Evolutionary conservation across 2,797 vertebrate genomes (phyloP).

Genomic region (Myotis pilosus): DNA sequence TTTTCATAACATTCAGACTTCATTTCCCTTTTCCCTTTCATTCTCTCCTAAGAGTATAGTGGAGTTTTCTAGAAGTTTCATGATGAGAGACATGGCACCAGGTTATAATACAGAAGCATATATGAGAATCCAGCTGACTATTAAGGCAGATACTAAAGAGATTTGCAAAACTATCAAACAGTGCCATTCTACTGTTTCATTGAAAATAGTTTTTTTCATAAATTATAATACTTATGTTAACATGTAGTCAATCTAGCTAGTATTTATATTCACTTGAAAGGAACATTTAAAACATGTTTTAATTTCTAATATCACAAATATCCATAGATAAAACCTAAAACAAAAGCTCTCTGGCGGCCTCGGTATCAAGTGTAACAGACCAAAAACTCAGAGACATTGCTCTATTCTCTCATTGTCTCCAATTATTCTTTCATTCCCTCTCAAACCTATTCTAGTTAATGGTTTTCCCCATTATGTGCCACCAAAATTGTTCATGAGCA

Average conservation of each 20-base stretch:
- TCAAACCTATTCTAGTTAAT: not conserved
- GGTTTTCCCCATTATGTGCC: not conserved
- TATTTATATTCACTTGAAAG: not conserved
- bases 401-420: not conserved
- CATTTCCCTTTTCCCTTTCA: not conserved
- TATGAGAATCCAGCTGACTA: not conserved
- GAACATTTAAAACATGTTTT: not conserved
- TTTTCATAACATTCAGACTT: not conserved
- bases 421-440: not conserved
- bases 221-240: not conserved
- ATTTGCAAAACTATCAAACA: not conserved
- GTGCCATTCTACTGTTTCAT: not conserved
- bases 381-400: not conserved
- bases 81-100: not conserved
- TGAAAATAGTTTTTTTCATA: slow-evolving; percentile 5
- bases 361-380: not conserved
- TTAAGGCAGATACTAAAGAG: not conserved
- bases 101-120: not conserved
- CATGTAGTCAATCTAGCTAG: not conserved
- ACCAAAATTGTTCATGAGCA: not conserved
- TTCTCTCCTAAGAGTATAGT: not conserved
- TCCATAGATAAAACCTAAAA: not conserved
- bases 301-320: not conserved
- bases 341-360: not conserved
- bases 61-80: not conserved